Evolutionary conservation across 2,113 vertebrate species (phyloP).

Genomic region (Asarcornis scutulata): DNA sequence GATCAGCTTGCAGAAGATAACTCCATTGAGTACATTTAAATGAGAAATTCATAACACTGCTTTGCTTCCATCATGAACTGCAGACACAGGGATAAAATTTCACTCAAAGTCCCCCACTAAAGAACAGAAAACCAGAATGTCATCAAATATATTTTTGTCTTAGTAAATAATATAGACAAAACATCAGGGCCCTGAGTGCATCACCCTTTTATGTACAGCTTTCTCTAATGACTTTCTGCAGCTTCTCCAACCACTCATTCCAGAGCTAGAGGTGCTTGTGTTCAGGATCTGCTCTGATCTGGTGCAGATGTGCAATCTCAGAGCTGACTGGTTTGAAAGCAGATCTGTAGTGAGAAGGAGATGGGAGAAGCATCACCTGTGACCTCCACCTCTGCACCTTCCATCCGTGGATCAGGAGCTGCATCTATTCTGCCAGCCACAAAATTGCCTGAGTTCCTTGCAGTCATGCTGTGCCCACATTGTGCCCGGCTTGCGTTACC

Average conservation of each 20-base stretch:
- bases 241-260: not conserved
- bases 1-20: not conserved
- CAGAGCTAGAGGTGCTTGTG: not conserved
- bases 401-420: not conserved
- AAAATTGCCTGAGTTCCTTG: not conserved
- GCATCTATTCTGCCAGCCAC: fast-evolving
- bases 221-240: not conserved
- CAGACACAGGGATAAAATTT: not conserved
- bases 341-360: not conserved
- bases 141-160: not conserved
- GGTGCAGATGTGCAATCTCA: not conserved
- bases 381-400: fast-evolving
- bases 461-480: not conserved
- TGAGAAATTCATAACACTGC: not conserved
- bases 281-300: not conserved
- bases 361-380: fast-evolving
- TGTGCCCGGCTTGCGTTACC: not conserved
- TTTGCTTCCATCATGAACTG: not conserved
- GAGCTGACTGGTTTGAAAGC: not conserved
- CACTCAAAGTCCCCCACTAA: not conserved
- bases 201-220: too few relatives aligned
- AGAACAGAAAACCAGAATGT: not conserved
- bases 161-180: not conserved
- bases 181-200: not conserved
- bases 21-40: not conserved